A percentile compares a stretch with the other conserved stretches of the same genome.
phyloP scores from a whole-genome alignment of 2,113 vertebrate species.

The Pelusios castaneus region DNA sequence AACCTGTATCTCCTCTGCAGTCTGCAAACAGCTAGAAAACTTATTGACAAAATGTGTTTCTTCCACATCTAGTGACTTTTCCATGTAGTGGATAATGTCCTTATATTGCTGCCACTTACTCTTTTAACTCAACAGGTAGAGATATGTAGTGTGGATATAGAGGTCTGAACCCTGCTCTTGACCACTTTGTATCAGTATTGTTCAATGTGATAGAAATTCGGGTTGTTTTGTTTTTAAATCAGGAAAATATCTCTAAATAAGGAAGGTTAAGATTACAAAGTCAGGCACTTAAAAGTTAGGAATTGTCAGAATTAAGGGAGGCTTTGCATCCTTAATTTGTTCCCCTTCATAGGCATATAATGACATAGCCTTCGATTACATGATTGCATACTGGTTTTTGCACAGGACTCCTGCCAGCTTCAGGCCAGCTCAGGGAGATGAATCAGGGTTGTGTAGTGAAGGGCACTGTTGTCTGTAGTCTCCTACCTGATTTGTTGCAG shows the following conservation, averaged over 20 bases:
- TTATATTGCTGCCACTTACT: no score
- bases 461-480: neutral
- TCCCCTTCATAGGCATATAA: neutral
- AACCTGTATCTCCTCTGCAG: neutral
- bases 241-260: neutral
- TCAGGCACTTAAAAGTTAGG: neutral
- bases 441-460: neutral
- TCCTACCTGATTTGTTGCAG: neutral
- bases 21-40: neutral
- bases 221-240: neutral
- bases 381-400: neutral
- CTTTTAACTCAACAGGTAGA: no score
- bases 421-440: neutral
- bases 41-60: neutral
- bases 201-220: neutral
- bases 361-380: neutral
- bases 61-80: neutral
- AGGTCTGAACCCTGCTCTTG: neutral
- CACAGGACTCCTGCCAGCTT: neutral
- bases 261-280: neutral
- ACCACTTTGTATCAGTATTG: neutral
- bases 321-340: neutral
- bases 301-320: neutral
- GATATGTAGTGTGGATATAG: no score
- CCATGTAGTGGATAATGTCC: neutral